Evolutionary conservation across 2,797 vertebrate genomes (phyloP).

Genomic region (Centroberyx gerrardi): DNA sequence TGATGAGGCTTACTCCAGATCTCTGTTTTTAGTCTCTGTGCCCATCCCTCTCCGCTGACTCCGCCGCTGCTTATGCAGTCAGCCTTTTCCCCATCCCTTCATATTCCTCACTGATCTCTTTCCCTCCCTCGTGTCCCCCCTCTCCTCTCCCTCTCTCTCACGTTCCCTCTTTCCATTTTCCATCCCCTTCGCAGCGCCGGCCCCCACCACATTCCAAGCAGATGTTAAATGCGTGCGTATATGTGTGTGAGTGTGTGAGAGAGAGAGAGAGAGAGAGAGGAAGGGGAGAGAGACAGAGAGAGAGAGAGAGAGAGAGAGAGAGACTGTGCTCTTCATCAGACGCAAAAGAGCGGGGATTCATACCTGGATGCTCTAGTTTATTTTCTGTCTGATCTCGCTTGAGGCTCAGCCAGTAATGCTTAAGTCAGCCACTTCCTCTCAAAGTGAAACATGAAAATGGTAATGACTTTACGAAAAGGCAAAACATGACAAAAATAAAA

Average conservation of each 20-base stretch:
- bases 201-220: constrained; percentile 66
- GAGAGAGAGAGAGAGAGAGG: constrained; percentile 3
- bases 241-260: constrained; percentile 22
- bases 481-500: constrained; percentile 6
- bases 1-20: constrained; percentile 67
- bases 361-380: constrained; percentile 30
- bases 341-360: constrained; percentile 1
- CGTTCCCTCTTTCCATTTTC: constrained; percentile 64
- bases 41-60: background rate
- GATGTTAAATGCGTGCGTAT: constrained; percentile 56
- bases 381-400: constrained; percentile 50
- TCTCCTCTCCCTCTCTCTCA: constrained; percentile 1
- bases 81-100: constrained; percentile 53
- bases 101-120: constrained; percentile 56
- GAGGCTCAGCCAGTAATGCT: constrained; percentile 3
- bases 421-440: constrained; percentile 30
- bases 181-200: constrained; percentile 48
- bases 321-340: constrained; percentile 38
- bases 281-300: background rate
- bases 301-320: background rate
- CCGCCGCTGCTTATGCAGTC: background rate
- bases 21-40: constrained; percentile 56
- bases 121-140: constrained; percentile 25
- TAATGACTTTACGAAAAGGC: constrained; percentile 36
- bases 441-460: constrained; percentile 30